Conservation (phyloP, 2,797 vertebrate genomes). For the Enteromius fasciolatus region DNA sequence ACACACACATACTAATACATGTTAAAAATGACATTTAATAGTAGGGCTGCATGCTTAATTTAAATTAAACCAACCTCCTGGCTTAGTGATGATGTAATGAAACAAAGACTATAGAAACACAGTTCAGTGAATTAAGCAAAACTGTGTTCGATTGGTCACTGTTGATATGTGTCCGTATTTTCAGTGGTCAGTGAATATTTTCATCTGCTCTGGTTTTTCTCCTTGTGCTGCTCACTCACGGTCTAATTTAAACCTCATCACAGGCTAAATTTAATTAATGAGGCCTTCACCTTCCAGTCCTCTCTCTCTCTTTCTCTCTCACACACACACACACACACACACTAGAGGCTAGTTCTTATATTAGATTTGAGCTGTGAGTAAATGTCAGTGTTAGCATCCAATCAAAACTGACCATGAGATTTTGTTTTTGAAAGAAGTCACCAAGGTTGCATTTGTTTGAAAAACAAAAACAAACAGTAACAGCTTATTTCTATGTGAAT, state of each 20-base stretch:
- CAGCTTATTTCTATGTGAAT: not conserved
- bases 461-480: not conserved
- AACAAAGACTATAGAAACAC: not conserved
- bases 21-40: not conserved
- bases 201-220: slow-evolving; percentile 9
- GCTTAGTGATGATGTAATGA: not conserved
- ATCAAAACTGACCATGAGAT: not conserved
- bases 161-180: not conserved
- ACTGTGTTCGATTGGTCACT: not conserved
- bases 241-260: slow-evolving; percentile 22
- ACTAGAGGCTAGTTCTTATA: not conserved
- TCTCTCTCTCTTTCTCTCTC: not conserved
- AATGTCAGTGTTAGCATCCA: not conserved
- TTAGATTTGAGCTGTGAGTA: not conserved
- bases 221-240: slow-evolving; percentile 15
- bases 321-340: not conserved
- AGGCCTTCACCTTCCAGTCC: slow-evolving; percentile 5
- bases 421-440: not conserved
- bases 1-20: not conserved
- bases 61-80: not conserved
- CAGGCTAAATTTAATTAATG: slow-evolving; percentile 41
- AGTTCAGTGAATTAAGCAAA: not conserved
- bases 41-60: not conserved
- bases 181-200: not conserved
- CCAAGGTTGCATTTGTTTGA: not conserved